A percentile compares a stretch with the other conserved stretches of the same genome.
phyloP scores from a whole-genome alignment of 2,888 invertebrate species.

The Hypsopygia costalis region DNA sequence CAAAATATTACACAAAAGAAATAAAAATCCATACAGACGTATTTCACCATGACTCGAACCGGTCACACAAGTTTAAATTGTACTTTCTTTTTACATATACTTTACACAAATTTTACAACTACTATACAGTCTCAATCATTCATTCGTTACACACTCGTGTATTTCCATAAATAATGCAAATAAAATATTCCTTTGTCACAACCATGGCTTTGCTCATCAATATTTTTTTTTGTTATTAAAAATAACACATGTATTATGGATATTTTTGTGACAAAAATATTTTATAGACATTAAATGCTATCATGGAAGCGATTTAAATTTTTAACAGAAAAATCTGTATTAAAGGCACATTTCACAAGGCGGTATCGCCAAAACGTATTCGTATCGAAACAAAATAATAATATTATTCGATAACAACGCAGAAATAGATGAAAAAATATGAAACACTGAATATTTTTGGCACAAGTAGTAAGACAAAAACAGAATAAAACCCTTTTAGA shows the following conservation, averaged over 20 bases:
- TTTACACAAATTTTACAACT: constrained; percentile 52
- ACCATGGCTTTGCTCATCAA: constrained; percentile 15
- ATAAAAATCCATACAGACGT: constrained; percentile 24
- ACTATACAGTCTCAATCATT: constrained; percentile 65
- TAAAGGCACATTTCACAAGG: constrained; percentile 60
- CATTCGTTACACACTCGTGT: constrained; percentile 15
- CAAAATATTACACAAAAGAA: constrained; percentile 9
- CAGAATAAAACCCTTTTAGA: background rate
- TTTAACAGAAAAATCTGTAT: constrained; percentile 24
- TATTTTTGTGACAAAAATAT: constrained; percentile 42
- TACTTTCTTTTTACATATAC: constrained; percentile 43
- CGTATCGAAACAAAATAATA: constrained; percentile 6
- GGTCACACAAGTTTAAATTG: constrained; percentile 51
- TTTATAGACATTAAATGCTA: constrained; percentile 31
- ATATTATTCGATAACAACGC: background rate
- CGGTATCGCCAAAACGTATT: constrained; percentile 16
- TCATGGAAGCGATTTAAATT: constrained; percentile 22
- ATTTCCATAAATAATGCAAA: constrained; percentile 22
- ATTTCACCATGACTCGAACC: constrained; percentile 35
- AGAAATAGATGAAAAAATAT: background rate
- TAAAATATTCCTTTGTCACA: constrained; percentile 46
- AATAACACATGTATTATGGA: constrained; percentile 14
- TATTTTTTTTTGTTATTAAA: background rate
- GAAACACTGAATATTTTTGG: constrained; percentile 21
- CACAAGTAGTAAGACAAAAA: constrained; percentile 17